Evolutionary conservation across 2,113 vertebrate species (phyloP).

Genomic region (Ciconia maguari): DNA sequence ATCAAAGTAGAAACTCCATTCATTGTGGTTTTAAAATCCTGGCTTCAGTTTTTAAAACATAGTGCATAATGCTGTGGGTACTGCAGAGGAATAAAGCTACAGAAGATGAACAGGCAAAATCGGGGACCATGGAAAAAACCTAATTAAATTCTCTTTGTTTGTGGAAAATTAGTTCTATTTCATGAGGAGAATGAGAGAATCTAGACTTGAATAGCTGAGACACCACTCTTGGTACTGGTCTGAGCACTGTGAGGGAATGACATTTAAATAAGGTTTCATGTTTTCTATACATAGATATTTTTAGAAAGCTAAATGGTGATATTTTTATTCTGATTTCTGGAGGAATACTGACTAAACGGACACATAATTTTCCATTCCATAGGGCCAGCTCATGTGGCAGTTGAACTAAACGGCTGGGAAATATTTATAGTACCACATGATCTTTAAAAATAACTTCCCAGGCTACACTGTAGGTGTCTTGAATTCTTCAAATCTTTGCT

Average conservation of each 20-base stretch:
- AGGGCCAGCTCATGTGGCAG: background rate
- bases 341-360: constrained; percentile 12
- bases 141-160: background rate
- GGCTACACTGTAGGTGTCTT: background rate
- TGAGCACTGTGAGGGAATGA: background rate
- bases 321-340: constrained; percentile 41
- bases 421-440: constrained; percentile 34
- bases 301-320: constrained; percentile 15
- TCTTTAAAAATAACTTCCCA: constrained; percentile 47
- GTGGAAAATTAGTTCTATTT: background rate
- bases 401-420: constrained; percentile 2
- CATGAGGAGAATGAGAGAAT: background rate
- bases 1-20: background rate
- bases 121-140: background rate
- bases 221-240: background rate
- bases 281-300: constrained; percentile 9
- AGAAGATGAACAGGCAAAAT: background rate
- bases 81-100: background rate
- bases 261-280: background rate
- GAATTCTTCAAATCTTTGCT: constrained; percentile 7
- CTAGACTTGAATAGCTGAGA: background rate
- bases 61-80: background rate
- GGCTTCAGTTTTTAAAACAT: background rate
- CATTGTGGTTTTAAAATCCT: background rate
- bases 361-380: constrained; percentile 40